Base-by-base conservation (phyloP, 37 sponge, comb jelly and placozoan species). In the Diacarnus erythraeanus region DNA sequence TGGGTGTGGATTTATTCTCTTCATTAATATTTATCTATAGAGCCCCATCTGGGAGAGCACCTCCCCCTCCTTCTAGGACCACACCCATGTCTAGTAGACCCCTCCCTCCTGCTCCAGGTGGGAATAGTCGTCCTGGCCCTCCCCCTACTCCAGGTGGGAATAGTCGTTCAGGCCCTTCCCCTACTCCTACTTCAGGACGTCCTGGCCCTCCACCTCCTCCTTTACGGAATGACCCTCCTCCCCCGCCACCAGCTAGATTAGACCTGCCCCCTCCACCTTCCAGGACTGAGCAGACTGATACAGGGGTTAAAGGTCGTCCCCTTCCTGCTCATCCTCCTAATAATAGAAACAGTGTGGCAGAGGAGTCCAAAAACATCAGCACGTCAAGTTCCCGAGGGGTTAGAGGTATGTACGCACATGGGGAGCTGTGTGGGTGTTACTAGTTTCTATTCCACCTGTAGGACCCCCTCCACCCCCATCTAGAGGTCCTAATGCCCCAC, bases 391-490 rank as follows among this genome's bases (percentile, higher is more conserved):
- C 22, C 26, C 38, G 43, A 38, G n/a, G 26, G 1, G 34, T 12
- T 3, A 60, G 51, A 15, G 51, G 51, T 47, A 47, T 15, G 51
- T 47, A 47, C 6, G 12, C 51, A 47, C 51, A 47, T 6, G 12
- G 51, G 51, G 51, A 47, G 51, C 51, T 47, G 51, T 47, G 51
- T 47, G 51, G 51, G 10, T 15, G 12, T 47, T 47, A 47, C 51
- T 47, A 47, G 51, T 47, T n/a, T n/a, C n/a, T n/a, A n/a, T n/a
- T n/a, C n/a, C n/a, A n/a, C n/a, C n/a, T n/a, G n/a, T n/a, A 72
- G 43, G 74, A 8, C 74, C 74, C 31, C 74, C 61, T 31, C 82
- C 74, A 1, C 71, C 80, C 71, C 80, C 80, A 69, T 57, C 71
- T 39, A 18, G 29, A 34, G 61, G 54, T 5, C 3, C 56, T 57